phyloP scores from a whole-genome alignment of 2,113 vertebrate species.

The Crypturellus undulatus region DNA sequence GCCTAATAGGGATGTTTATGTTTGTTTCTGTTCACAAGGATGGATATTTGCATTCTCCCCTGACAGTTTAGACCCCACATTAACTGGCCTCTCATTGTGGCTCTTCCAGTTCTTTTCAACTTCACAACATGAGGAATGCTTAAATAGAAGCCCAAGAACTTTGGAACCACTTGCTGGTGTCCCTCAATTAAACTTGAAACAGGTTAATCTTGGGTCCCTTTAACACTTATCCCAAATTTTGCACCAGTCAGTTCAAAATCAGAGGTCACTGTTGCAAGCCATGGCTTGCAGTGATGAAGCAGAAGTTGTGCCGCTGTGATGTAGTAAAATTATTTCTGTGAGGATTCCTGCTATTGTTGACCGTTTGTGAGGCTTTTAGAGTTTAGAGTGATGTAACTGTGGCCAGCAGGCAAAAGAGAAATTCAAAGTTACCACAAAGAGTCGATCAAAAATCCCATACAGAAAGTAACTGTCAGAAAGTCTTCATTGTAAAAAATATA shows the following conservation, averaged over 20 bases:
- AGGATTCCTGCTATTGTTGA: background rate
- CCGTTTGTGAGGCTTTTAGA: background rate
- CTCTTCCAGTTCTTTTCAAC: background rate
- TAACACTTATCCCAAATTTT: background rate
- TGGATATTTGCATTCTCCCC: background rate
- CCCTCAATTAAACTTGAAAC: fast-evolving
- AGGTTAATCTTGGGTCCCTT: background rate
- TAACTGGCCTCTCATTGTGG: background rate
- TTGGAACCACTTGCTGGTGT: background rate
- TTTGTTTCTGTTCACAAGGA: background rate
- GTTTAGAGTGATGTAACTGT: background rate
- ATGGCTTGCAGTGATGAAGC: background rate
- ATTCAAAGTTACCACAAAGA: background rate
- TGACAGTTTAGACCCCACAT: background rate
- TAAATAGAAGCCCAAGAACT: background rate
- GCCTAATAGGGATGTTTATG: fast-evolving
- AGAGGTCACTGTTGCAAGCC: background rate
- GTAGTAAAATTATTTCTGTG: fast-evolving
- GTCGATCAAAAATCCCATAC: background rate
- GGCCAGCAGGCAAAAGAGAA: background rate
- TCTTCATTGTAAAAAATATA: background rate
- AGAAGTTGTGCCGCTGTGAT: background rate
- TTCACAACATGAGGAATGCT: background rate
- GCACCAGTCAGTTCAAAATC: background rate
- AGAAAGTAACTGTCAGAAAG: background rate